Evolutionary conservation across 1,140 invertebrate genomes (phyloP).

Genomic region (Nebria ingens): DNA sequence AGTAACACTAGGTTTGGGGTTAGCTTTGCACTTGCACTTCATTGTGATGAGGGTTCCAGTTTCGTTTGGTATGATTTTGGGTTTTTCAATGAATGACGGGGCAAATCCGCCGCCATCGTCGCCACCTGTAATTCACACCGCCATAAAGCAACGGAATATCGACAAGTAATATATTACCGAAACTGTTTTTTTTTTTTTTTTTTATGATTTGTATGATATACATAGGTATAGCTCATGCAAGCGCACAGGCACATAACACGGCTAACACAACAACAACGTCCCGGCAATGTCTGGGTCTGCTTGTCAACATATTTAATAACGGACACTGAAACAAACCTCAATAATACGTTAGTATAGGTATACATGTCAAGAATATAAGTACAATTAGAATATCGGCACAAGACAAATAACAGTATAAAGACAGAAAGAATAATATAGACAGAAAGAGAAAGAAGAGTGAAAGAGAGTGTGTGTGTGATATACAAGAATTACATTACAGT

Average conservation of each 20-base stretch:
- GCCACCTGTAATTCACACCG: slow-evolving; percentile 53
- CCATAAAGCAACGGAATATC: not conserved
- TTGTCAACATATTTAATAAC: slow-evolving; percentile 4
- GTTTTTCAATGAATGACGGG: slow-evolving; percentile 93
- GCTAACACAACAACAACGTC: slow-evolving; percentile 9
- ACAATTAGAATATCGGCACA: slow-evolving; percentile 4
- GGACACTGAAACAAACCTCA: slow-evolving; percentile 7
- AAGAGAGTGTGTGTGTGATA: not conserved
- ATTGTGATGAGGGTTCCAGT: slow-evolving; percentile 89
- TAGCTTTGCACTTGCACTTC: slow-evolving; percentile 90
- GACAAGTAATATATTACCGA: slow-evolving; percentile 2
- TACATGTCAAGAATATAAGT: slow-evolving; percentile 1
- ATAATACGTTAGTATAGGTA: slow-evolving; percentile 5
- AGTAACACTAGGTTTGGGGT: slow-evolving; percentile 78
- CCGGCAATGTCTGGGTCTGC: slow-evolving; percentile 8
- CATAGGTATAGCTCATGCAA: slow-evolving; percentile 8
- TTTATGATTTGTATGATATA: not conserved
- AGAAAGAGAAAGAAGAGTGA: not conserved
- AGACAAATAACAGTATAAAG: not conserved
- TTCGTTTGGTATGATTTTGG: slow-evolving; percentile 94
- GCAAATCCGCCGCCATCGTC: slow-evolving; percentile 82
- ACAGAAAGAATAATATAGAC: not conserved
- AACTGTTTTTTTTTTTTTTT: not conserved
- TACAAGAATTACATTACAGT: not conserved
- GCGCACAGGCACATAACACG: slow-evolving; percentile 8